Evolutionary conservation across 2,113 vertebrate genomes (phyloP).

Genomic region (Fregetta grallaria): DNA sequence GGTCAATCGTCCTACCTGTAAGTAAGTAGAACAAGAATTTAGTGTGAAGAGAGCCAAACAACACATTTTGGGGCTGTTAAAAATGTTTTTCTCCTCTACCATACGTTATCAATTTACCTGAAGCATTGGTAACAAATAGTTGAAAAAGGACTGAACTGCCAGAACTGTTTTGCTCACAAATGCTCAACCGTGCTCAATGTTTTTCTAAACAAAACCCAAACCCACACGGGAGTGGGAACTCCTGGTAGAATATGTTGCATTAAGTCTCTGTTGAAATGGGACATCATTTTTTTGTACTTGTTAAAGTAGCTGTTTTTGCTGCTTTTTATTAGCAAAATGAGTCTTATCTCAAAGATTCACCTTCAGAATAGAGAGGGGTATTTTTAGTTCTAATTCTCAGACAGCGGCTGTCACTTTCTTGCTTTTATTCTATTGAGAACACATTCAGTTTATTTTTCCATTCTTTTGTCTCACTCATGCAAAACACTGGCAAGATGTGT

Average conservation of each 20-base stretch:
- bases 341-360: not conserved
- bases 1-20: rapidly evolving
- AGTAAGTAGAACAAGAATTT: not conserved
- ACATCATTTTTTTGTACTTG: not conserved
- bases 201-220: not conserved
- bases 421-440: not conserved
- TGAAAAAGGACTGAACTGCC: not conserved
- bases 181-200: not conserved
- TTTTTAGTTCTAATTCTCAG: conserved; percentile 10
- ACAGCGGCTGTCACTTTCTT: not conserved
- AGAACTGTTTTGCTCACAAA: not conserved
- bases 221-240: not conserved
- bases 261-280: not conserved
- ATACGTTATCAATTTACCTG: not conserved
- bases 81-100: not conserved
- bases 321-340: not conserved
- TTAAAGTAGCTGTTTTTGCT: not conserved
- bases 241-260: not conserved
- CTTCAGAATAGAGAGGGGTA: not conserved
- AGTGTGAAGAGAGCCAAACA: not conserved
- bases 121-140: not conserved
- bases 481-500: not conserved
- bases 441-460: not conserved
- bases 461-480: not conserved
- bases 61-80: not conserved